A percentile compares a stretch with the other conserved stretches of the same genome.
phyloP scores from a whole-genome alignment of 2,797 vertebrate species.

The Aplochiton taeniatus region DNA sequence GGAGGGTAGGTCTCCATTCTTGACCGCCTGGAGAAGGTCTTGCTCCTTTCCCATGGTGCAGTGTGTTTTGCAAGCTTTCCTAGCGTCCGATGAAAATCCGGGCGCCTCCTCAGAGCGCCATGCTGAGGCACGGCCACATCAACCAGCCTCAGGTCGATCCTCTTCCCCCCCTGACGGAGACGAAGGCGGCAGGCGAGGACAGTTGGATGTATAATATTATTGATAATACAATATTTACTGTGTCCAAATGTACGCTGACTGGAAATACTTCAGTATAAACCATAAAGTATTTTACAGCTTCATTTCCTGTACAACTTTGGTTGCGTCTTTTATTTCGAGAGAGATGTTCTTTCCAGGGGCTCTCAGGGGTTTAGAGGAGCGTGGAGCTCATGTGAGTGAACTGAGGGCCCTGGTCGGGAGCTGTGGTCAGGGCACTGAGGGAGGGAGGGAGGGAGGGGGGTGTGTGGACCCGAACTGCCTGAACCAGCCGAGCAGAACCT shows the following conservation, averaged over 20 bases:
- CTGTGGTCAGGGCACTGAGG: slow-evolving; percentile 29
- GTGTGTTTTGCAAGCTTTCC: not conserved
- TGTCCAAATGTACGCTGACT: too few relatives aligned
- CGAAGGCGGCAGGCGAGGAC: not conserved
- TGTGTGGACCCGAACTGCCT: slow-evolving; percentile 10
- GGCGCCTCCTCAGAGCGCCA: slow-evolving; percentile 56
- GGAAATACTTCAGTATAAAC: not conserved
- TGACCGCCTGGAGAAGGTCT: slow-evolving; percentile 79
- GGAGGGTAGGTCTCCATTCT: slow-evolving; percentile 72
- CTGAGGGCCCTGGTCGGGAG: not conserved
- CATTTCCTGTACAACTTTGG: slow-evolving; percentile 33
- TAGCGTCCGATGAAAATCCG: slow-evolving; percentile 14
- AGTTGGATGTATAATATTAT: too few relatives aligned
- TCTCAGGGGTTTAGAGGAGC: not conserved
- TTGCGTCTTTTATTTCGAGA: slow-evolving; percentile 12
- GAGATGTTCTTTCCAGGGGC: slow-evolving; percentile 31
- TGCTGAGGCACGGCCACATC: slow-evolving; percentile 34
- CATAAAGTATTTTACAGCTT: slow-evolving; percentile 27
- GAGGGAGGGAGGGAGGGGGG: slow-evolving; percentile 7
- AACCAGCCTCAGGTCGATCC: slow-evolving; percentile 41
- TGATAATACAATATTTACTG: too few relatives aligned
- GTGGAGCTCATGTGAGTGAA: slow-evolving; percentile 29
- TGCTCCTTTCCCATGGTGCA: slow-evolving; percentile 78
- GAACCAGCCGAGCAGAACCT: slow-evolving; percentile 34
- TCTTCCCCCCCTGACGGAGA: slow-evolving; percentile 1